phyloP scores from a whole-genome alignment of 2,888 invertebrate genomes.

The Miltochrista miniata region DNA sequence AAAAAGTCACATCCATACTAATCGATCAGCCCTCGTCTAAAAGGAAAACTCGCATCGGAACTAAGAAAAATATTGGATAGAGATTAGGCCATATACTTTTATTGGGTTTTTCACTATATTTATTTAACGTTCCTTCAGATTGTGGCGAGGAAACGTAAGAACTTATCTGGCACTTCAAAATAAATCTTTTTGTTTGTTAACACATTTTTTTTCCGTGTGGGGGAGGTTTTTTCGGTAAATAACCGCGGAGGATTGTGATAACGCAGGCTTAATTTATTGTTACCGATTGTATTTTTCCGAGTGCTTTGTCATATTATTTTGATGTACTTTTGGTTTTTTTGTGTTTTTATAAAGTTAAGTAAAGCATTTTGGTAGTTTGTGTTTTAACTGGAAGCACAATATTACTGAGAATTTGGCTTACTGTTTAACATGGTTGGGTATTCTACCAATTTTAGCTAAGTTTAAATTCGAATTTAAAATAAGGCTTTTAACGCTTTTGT shows the following conservation, averaged over 20 bases:
- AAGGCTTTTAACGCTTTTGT: no score
- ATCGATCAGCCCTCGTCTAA: conserved; percentile 32
- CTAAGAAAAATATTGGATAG: conserved; percentile 81
- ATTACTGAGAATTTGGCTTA: no score
- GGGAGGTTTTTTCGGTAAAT: conserved; percentile 48
- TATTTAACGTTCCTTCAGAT: conserved; percentile 72
- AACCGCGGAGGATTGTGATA: conserved; percentile 58
- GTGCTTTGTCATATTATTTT: conserved; percentile 43
- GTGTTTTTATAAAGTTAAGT: conserved; percentile 3
- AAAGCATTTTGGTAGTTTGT: conserved; percentile 12
- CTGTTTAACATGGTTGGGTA: no score
- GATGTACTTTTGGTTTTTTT: conserved; percentile 30
- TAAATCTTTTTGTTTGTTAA: conserved; percentile 82
- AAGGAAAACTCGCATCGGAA: conserved; percentile 76
- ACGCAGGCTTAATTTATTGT: conserved; percentile 67
- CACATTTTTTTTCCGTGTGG: conserved; percentile 56
- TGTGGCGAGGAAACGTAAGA: conserved; percentile 55
- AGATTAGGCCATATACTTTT: conserved; percentile 82
- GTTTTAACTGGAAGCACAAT: no score
- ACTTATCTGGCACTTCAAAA: conserved; percentile 72
- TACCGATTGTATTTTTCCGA: conserved; percentile 47
- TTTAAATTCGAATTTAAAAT: no score
- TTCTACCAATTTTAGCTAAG: no score
- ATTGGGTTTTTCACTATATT: conserved; percentile 80
- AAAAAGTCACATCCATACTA: conserved; percentile 41